Evolutionary conservation across 1,140 invertebrate species (phyloP).

Genomic region (Drosophila repleta): DNA sequence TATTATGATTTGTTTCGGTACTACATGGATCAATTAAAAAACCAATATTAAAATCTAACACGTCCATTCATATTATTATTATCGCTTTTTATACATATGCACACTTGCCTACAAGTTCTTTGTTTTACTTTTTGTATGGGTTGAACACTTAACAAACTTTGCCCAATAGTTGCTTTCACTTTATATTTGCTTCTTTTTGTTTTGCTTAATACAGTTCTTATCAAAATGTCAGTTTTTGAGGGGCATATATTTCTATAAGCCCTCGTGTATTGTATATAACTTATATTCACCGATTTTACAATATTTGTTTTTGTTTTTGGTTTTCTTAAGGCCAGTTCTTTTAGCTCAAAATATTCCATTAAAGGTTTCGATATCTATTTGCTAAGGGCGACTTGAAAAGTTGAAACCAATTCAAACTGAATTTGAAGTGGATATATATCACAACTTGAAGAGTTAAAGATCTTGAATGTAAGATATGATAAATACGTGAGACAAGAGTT

Average conservation of each 20-base stretch:
- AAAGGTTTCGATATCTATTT: conserved; percentile 6
- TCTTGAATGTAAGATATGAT: conserved; percentile 1
- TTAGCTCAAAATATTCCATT: not conserved
- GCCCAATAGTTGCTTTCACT: conserved; percentile 10
- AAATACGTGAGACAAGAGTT: not conserved
- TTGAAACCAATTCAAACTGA: conserved; percentile 11
- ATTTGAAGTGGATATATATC: conserved; percentile 37
- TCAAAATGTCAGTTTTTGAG: conserved; percentile 38
- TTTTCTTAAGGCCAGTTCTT: not conserved
- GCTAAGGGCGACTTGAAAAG: not conserved
- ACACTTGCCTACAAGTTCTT: conserved; percentile 10
- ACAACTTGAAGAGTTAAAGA: conserved; percentile 39
- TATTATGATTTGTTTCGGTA: conserved; percentile 33
- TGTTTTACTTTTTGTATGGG: conserved; percentile 25
- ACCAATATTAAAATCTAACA: conserved; percentile 44
- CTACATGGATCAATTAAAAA: conserved; percentile 39
- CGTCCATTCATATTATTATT: conserved; percentile 5
- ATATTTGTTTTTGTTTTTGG: not conserved
- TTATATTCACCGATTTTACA: conserved; percentile 35
- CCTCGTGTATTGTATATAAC: conserved; percentile 13
- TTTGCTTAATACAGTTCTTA: conserved; percentile 23
- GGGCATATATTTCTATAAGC: conserved; percentile 7
- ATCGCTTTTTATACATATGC: conserved; percentile 14
- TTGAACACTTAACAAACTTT: conserved; percentile 43
- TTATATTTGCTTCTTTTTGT: not conserved